phyloP scores from a whole-genome alignment of 1,140 invertebrate species.

The Saccostrea echinata region DNA sequence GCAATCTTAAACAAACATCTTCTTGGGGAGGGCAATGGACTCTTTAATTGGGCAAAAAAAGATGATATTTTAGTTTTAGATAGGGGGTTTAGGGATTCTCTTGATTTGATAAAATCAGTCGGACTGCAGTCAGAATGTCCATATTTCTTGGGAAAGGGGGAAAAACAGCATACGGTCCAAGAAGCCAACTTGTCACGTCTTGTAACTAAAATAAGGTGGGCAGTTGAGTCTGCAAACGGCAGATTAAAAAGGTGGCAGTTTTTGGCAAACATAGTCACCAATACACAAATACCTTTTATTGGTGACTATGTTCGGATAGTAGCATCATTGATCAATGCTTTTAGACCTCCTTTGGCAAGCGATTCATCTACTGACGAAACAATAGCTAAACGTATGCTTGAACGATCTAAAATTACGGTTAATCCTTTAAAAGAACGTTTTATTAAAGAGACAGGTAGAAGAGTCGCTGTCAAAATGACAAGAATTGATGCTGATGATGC shows the following conservation, averaged over 20 bases:
- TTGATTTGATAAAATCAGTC: not conserved
- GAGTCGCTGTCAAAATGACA: no score
- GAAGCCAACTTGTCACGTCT: conserved; percentile 1
- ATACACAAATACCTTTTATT: no score
- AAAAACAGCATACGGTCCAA: not conserved
- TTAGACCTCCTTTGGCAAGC: not conserved
- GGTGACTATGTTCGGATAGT: no score
- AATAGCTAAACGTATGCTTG: not conserved
- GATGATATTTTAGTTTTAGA: conserved; percentile 24
- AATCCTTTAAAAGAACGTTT: not conserved
- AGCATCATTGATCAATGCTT: not conserved
- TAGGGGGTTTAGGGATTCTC: conserved; percentile 22
- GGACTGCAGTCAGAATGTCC: conserved; percentile 11
- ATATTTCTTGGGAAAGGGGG: conserved; percentile 18
- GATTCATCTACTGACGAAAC: not conserved
- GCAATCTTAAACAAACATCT: not conserved
- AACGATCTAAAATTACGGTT: not conserved
- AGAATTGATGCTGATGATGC: no score
- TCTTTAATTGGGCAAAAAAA: not conserved
- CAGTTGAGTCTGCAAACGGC: no score
- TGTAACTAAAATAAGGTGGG: conserved; percentile 40
- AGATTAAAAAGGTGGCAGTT: no score
- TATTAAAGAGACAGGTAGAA: not conserved
- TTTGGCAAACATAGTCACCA: no score
- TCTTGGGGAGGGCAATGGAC: not conserved